Percentiles rank a stretch among this genome's conserved stretches.
phyloP scores from a whole-genome alignment of 2,888 invertebrate species.

The Drosophila cracens region DNA sequence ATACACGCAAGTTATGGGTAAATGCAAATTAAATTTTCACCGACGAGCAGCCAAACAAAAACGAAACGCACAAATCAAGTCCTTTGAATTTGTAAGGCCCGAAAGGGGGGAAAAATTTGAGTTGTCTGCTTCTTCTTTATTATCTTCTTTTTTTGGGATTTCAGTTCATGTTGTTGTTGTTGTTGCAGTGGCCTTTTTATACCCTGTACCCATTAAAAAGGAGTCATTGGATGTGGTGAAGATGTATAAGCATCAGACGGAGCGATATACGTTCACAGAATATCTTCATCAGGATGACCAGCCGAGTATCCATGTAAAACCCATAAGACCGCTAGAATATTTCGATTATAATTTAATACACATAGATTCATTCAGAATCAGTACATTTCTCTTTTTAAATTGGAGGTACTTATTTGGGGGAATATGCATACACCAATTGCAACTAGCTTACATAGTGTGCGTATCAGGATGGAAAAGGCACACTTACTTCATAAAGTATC shows the following conservation, averaged over 20 bases:
- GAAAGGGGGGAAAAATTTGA: constrained; percentile 18
- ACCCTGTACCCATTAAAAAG: not conserved
- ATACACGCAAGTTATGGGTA: constrained; percentile 67
- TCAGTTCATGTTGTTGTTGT: constrained; percentile 16
- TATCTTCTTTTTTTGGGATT: constrained; percentile 12
- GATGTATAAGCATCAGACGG: not conserved
- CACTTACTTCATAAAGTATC: not conserved
- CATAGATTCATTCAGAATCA: not conserved
- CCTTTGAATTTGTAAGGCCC: constrained; percentile 41
- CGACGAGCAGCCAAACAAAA: constrained; percentile 43
- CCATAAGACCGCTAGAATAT: not conserved
- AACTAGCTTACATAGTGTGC: not conserved
- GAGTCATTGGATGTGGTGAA: not conserved
- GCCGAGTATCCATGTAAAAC: not conserved
- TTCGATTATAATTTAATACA: not conserved
- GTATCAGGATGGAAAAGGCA: not conserved
- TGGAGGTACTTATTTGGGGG: not conserved
- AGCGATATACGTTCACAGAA: not conserved
- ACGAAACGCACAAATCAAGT: constrained; percentile 50
- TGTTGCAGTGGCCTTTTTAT: constrained; percentile 28
- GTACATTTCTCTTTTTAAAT: not conserved
- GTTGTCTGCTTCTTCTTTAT: constrained; percentile 23
- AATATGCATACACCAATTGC: not conserved
- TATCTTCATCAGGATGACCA: not conserved
- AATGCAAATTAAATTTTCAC: constrained; percentile 76